phyloP scores from a whole-genome alignment of 2,888 invertebrate genomes.

The Falcaria lacertinaria region DNA sequence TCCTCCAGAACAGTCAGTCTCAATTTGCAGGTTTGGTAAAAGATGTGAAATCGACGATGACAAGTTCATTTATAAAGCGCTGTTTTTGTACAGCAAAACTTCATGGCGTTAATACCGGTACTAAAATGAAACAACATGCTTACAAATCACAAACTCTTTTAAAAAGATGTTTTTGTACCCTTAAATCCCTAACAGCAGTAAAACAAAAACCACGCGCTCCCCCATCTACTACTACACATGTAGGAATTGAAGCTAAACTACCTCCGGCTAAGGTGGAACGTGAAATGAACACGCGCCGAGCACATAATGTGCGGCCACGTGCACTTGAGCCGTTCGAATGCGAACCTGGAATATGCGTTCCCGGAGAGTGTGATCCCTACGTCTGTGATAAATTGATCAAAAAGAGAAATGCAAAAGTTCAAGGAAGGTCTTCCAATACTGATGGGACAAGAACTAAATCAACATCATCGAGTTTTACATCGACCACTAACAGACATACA shows the following conservation, averaged over 20 bases:
- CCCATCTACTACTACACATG: background rate
- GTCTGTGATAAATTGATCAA: constrained; percentile 27
- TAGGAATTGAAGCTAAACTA: background rate
- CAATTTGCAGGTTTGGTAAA: constrained; percentile 7
- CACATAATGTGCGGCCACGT: background rate
- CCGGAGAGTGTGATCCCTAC: constrained; percentile 23
- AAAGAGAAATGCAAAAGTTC: constrained; percentile 18
- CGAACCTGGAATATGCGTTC: constrained; percentile 20
- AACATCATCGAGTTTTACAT: constrained; percentile 13
- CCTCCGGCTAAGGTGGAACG: background rate
- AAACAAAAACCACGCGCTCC: background rate
- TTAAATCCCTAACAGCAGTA: constrained; percentile 15
- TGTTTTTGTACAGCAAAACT: constrained; percentile 28
- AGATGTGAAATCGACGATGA: constrained; percentile 12
- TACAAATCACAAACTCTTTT: constrained; percentile 9
- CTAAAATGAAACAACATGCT: constrained; percentile 7
- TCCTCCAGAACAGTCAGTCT: constrained; percentile 5
- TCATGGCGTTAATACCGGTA: constrained; percentile 3
- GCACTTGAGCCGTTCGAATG: constrained; percentile 17
- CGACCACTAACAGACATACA: constrained; percentile 12
- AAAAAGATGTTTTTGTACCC: constrained; percentile 15
- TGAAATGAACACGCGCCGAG: background rate
- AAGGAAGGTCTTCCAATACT: constrained; percentile 15
- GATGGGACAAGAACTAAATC: constrained; percentile 12
- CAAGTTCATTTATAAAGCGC: constrained; percentile 17